Percentiles rank a stretch among this genome's conserved stretches.
phyloP scores from a whole-genome alignment of 2,888 invertebrate genomes.

The Poecilobothrus nobilitatus region DNA sequence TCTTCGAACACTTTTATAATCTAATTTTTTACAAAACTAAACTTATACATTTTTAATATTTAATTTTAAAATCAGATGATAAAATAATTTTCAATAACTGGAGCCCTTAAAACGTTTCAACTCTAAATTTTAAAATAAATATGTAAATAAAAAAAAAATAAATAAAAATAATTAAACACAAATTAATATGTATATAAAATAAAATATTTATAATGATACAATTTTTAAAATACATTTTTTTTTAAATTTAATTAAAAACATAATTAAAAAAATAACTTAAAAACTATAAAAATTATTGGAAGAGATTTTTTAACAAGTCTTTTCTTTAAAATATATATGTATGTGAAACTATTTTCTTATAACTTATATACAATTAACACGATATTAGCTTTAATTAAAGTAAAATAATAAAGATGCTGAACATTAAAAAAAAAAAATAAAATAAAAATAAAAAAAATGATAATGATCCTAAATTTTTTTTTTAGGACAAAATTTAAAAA shows the following conservation, averaged over 20 bases:
- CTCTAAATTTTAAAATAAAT: no score
- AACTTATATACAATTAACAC: not conserved
- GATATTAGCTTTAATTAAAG: no score
- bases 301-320: not conserved
- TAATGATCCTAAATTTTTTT: no score
- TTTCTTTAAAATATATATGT: not conserved
- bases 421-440: no score
- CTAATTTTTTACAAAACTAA: no score
- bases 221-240: not conserved
- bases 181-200: conserved; percentile 1
- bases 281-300: not conserved
- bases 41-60: no score
- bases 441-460: no score
- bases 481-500: not conserved
- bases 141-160: not conserved
- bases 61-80: no score
- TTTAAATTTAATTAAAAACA: not conserved
- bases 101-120: no score
- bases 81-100: no score
- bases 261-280: not conserved
- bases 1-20: no score
- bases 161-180: not conserved
- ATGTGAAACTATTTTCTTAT: not conserved
- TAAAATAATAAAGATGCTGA: no score
- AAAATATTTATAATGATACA: not conserved